A percentile compares a stretch with the other conserved stretches of the same genome.
phyloP scores from a whole-genome alignment of 2,797 vertebrate species.

The Podargus strigoides region DNA sequence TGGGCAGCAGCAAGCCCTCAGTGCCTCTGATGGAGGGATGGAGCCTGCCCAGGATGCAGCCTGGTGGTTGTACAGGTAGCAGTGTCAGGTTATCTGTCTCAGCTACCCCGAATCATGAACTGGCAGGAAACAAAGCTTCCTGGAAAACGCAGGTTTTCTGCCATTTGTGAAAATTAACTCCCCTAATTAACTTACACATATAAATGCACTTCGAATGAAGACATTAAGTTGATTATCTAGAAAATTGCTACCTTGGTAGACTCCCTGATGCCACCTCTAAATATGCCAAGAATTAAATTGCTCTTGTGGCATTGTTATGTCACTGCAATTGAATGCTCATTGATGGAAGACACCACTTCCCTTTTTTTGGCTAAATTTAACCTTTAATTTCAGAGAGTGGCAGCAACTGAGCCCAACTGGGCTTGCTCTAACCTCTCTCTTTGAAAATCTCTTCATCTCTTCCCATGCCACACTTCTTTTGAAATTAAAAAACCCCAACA shows the following conservation, averaged over 20 bases:
- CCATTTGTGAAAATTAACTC: slow-evolving; percentile 77
- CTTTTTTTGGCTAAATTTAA: slow-evolving; percentile 37
- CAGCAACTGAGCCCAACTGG: slow-evolving; percentile 3
- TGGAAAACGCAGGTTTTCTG: slow-evolving; percentile 69
- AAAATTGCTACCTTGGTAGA: slow-evolving; percentile 77
- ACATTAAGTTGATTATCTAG: slow-evolving; percentile 79
- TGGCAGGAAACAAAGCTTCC: slow-evolving; percentile 46
- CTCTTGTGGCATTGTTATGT: slow-evolving; percentile 64
- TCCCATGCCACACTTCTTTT: not conserved
- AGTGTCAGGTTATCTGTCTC: not conserved
- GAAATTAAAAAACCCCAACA: not conserved
- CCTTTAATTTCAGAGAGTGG: slow-evolving; percentile 29
- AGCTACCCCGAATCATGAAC: slow-evolving; percentile 35
- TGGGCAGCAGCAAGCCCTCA: not conserved
- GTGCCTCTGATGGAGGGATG: not conserved
- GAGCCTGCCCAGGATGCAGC: not conserved
- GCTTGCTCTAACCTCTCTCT: not conserved
- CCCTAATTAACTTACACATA: slow-evolving; percentile 74
- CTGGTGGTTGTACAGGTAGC: not conserved
- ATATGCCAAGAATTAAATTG: slow-evolving; percentile 71
- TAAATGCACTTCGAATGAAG: slow-evolving; percentile 70
- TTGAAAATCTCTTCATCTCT: not conserved
- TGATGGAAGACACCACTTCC: slow-evolving; percentile 19
- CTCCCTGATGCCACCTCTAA: slow-evolving; percentile 58
- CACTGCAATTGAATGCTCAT: slow-evolving; percentile 26